Conservation (phyloP, 53 echinoderm and acorn worm genomes). For the Crossaster papposus region DNA sequence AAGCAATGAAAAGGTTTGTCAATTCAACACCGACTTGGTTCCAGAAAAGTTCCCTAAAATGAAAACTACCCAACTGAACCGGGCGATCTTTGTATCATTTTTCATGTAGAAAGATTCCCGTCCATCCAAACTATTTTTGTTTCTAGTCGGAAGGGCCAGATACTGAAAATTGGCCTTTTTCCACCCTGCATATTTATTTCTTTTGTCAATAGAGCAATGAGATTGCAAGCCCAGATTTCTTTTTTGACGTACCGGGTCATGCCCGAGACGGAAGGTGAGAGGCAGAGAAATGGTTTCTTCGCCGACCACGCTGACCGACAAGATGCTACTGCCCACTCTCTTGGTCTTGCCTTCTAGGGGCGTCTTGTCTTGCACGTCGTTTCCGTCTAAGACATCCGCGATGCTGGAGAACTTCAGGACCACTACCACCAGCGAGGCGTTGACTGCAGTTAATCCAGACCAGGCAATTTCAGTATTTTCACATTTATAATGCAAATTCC, state of each 20-base stretch:
- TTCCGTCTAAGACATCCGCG: background rate
- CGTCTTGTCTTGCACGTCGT: constrained; percentile 20
- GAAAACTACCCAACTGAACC: no score
- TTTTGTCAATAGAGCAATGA: no score
- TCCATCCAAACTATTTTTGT: no score
- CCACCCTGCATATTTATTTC: no score
- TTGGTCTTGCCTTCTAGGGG: background rate
- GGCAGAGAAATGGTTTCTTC: background rate
- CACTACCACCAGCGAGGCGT: constrained; percentile 5
- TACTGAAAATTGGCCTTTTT: no score
- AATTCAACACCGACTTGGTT: no score
- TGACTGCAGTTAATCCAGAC: background rate
- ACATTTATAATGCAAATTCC: background rate
- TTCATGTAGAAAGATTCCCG: no score
- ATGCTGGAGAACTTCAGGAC: constrained; percentile 41
- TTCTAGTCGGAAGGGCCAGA: no score
- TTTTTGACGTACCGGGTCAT: background rate
- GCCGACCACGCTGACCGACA: constrained; percentile 18
- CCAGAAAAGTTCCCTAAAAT: no score
- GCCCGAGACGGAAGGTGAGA: background rate
- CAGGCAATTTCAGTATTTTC: background rate
- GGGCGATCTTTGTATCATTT: no score
- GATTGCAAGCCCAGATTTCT: no score
- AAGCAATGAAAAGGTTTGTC: no score
- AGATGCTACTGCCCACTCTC: constrained; percentile 11